Evolutionary conservation across 2,888 invertebrate genomes (phyloP), one percentile per base, ranked within the genome.

Genomic region (Brachylomia viminalis): DNA sequence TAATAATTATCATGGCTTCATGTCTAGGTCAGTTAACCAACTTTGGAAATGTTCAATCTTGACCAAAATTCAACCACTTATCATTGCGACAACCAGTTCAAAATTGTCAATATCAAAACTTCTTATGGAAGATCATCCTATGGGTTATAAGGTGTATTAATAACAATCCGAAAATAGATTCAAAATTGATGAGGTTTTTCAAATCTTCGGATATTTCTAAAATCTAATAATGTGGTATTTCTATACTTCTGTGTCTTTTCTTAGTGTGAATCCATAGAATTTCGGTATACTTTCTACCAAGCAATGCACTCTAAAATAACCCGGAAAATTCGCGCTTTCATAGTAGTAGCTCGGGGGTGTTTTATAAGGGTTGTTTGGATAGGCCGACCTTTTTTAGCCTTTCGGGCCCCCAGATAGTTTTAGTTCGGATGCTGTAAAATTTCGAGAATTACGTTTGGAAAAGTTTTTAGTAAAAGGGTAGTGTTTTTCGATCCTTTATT

Each of bases 361-460:
- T 95, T 95, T 95, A 95, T 95, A 96, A 95, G 96, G 96, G 96
- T 95, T 96, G 96, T 96, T 96, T 96, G 95, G 96, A 95, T 96
- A 95, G 96, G 95, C 92, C 92, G 93, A 95, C 96, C 96, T 96
- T 96, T 96, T 96, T 96, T 96, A 94, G 93, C 92, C 93, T 90
- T 91, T 91, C 83, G 92, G 92, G 92, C 88, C 92, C 89, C 83
- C 77, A 93, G 90, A 93, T 95, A 95, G 95, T 95, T 96, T 93
- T 92, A 93, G 94, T 94, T 90, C 90, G 87, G 72, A 83, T 83
- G 89, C 89, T 91, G 93, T 94, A 92, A 93, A 94, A 94, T 95
- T 92, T 92, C 89, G 91, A 91, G 92, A 92, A 93, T 93, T 93
- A 92, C 91, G 91, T 89, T 87, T 75, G 90, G 90, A 92, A 93